phyloP scores from a whole-genome alignment of 1,140 invertebrate species.

The Drosophila prosaltans region DNA sequence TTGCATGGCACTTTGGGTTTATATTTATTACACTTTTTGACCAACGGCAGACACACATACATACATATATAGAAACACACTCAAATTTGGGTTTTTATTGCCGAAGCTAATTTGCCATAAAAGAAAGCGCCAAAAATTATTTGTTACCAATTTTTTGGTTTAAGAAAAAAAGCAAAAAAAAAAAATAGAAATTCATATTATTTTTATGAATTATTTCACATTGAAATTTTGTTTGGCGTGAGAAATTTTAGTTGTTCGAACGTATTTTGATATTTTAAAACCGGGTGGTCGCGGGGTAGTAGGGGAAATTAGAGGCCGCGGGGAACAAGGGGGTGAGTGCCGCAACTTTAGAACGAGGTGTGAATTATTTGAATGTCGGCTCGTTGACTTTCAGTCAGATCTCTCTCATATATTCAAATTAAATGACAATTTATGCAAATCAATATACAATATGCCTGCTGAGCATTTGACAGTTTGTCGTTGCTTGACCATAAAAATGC shows the following conservation, averaged over 20 bases:
- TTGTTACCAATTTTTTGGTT: constrained; percentile 54
- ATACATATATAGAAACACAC: constrained; percentile 13
- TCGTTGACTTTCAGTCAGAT: constrained; percentile 31
- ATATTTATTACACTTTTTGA: constrained; percentile 71
- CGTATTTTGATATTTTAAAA: constrained; percentile 59
- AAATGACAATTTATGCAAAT: constrained; percentile 66
- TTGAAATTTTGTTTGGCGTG: constrained; percentile 65
- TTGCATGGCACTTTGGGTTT: constrained; percentile 64
- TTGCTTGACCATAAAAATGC: constrained; percentile 65
- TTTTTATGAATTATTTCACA: constrained; percentile 57
- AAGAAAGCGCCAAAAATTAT: constrained; percentile 66
- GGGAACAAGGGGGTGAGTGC: constrained; percentile 11
- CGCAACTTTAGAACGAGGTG: constrained; percentile 58
- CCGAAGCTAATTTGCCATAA: constrained; percentile 75
- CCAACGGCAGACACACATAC: constrained; percentile 34
- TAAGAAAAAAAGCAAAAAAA: constrained; percentile 18
- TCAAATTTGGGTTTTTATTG: constrained; percentile 67
- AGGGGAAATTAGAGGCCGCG: too few relatives aligned
- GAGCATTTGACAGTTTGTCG: constrained; percentile 67
- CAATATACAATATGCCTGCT: constrained; percentile 55
- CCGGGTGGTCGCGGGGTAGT: constrained; percentile 26
- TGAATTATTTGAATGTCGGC: constrained; percentile 66
- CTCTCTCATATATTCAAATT: constrained; percentile 70
- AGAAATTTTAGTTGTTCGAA: constrained; percentile 57
- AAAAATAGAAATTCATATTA: constrained; percentile 23